Evolutionary conservation across 2,888 invertebrate genomes (phyloP), one percentile per base, ranked within the genome.

Genomic region (Ophion ventricosus): DNA sequence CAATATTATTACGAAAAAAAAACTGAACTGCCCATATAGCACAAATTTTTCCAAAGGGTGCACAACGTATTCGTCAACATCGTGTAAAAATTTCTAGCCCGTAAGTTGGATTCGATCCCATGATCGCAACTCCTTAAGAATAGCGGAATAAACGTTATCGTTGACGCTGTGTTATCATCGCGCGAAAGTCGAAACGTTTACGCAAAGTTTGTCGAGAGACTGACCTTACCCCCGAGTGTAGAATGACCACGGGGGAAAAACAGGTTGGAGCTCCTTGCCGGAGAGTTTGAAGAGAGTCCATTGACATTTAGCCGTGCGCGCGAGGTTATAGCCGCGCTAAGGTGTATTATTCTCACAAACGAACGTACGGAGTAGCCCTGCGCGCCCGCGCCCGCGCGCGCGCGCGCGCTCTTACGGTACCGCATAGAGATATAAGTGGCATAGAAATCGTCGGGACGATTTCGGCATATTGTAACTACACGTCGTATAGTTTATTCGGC

Each of bases 231-330:
- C 29, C 54, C 8, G 23, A 25, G 59, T 8, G 69, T 11, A 29
- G 25, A 57, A 72, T 35, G 23, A 25, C 72, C 23, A 43, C 59
- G 59, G 43, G 66, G 64, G 11, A 82, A 82, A n/a, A 82, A 43
- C 77, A 78, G 82, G 73, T 82, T 82, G 63, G 63, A 78, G 72
- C 79, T 75, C 43, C 10, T 67, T 56, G 43, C 66, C 57, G 66
- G 70, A 75, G 83, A 83, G 83, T 79, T 83, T 79, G 35, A 83
- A 79, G 83, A 79, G 83, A 83, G 83, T 83, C 83, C 83, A 79
- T 83, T 83, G 83, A 83, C 83, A 83, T 83, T 83, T 70, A 74
- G 66, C 74, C 40, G 56, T 64, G 61, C 59, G 35, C 70, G 79
- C 43, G 40, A n/a, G 25, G n/a, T 29, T 26, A 29, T 54, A 43